Conservation (phyloP, 2,113 vertebrate species). For the Synodontis membranacea region DNA sequence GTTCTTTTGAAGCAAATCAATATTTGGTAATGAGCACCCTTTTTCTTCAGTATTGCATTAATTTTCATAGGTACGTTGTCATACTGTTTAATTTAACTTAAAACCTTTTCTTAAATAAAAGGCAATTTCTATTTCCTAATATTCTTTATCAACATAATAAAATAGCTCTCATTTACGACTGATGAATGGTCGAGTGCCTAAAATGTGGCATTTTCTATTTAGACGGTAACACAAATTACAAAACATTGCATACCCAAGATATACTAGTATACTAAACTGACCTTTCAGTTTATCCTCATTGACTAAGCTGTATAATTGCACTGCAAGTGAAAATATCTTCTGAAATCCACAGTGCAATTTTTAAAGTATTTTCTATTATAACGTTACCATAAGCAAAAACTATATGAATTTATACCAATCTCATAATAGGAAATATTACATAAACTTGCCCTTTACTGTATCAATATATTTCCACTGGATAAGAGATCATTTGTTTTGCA, state of each 20-base stretch:
- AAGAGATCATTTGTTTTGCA: neutral
- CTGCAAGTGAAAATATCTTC: neutral
- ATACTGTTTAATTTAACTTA: too few species aligned
- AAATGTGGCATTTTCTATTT: neutral
- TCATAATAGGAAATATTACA: neutral
- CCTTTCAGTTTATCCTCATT: neutral
- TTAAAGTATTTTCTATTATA: neutral
- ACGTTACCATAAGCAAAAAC: neutral
- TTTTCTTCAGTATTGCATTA: neutral
- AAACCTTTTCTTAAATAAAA: too few species aligned
- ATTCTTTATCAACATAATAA: too few species aligned
- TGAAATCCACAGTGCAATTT: neutral
- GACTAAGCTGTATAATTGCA: neutral
- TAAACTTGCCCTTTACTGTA: neutral
- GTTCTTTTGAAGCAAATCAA: neutral
- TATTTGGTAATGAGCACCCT: neutral
- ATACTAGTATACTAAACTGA: neutral
- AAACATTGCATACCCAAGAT: neutral
- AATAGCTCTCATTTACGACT: neutral
- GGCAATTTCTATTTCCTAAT: neutral
- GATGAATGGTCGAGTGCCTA: neutral
- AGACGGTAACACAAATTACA: neutral
- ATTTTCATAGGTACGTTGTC: neutral
- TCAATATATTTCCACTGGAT: neutral
- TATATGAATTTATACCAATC: neutral